Conservation (phyloP, 2,113 vertebrate genomes). For the Poecile atricapillus region DNA sequence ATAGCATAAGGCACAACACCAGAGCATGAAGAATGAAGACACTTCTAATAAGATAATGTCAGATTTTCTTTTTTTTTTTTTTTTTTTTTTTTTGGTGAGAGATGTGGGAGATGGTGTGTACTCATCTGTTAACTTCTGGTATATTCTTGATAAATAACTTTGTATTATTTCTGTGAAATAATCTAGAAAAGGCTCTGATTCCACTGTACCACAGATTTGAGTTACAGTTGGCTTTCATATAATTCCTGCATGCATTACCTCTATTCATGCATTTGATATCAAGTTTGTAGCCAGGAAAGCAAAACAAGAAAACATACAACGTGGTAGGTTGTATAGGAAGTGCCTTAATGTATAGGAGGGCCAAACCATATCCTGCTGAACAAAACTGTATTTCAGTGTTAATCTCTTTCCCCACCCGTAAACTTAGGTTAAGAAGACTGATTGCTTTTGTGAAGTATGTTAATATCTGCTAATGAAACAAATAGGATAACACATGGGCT, state of each 20-base stretch:
- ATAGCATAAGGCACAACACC: not conserved
- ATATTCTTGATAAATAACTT: not conserved
- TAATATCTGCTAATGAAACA: not conserved
- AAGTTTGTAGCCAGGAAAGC: not conserved
- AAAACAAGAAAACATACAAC: not conserved
- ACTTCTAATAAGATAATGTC: not conserved
- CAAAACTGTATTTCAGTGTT: not conserved
- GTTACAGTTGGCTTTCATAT: not conserved
- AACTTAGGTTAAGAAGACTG: not conserved
- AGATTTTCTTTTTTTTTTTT: too few relatives aligned
- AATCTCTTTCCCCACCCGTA: not conserved
- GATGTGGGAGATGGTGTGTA: not conserved
- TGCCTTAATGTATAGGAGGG: not conserved
- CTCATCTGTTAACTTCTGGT: not conserved
- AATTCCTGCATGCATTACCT: not conserved
- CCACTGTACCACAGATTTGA: not conserved
- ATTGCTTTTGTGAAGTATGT: not conserved
- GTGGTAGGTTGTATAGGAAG: rapidly evolving
- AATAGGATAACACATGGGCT: not conserved
- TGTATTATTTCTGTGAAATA: not conserved
- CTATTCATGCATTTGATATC: rapidly evolving
- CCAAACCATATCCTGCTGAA: not conserved
- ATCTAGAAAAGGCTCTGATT: not conserved
- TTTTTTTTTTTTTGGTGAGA: not conserved
- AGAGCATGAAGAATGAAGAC: not conserved